phyloP scores from a whole-genome alignment of 2,113 vertebrate species.

The Dissostichus mawsoni region DNA sequence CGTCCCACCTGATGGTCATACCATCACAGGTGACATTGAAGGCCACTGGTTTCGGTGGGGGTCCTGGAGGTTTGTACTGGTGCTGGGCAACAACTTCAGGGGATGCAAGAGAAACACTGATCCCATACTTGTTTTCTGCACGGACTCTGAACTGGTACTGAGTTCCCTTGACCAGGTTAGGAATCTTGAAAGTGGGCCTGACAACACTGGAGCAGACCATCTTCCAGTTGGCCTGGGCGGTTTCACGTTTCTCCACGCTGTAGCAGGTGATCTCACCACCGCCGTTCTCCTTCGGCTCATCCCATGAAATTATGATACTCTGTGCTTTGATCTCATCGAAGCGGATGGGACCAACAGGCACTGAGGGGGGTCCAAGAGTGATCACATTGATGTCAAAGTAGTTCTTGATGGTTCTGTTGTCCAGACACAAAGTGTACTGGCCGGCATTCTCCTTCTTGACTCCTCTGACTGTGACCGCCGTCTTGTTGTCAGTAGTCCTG shows the following conservation, averaged over 20 bases:
- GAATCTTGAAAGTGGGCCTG: conserved; percentile 93
- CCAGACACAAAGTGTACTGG: conserved; percentile 95
- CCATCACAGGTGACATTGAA: conserved; percentile 96
- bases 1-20: conserved; percentile 97
- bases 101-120: conserved; percentile 92
- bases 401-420: conserved; percentile 91
- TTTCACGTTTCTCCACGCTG: conserved; percentile 96
- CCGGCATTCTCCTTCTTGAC: conserved; percentile 94
- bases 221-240: conserved; percentile 96
- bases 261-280: conserved; percentile 97
- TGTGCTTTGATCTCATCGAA: conserved; percentile 98
- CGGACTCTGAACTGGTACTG: conserved; percentile 97
- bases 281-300: conserved; percentile 92
- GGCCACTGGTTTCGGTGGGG: conserved; percentile 93
- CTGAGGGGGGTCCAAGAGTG: conserved; percentile 93
- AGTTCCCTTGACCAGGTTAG: conserved; percentile 93
- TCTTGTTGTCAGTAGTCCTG: conserved; percentile 95
- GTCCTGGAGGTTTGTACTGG: conserved; percentile 95
- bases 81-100: conserved; percentile 91
- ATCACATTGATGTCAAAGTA: conserved; percentile 90
- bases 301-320: conserved; percentile 95
- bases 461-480: conserved; percentile 92
- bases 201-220: conserved; percentile 96
- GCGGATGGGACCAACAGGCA: conserved; percentile 91
- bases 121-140: conserved; percentile 96